Evolutionary conservation across 2,113 vertebrate genomes (phyloP).

Genomic region (Chloebia gouldiae): DNA sequence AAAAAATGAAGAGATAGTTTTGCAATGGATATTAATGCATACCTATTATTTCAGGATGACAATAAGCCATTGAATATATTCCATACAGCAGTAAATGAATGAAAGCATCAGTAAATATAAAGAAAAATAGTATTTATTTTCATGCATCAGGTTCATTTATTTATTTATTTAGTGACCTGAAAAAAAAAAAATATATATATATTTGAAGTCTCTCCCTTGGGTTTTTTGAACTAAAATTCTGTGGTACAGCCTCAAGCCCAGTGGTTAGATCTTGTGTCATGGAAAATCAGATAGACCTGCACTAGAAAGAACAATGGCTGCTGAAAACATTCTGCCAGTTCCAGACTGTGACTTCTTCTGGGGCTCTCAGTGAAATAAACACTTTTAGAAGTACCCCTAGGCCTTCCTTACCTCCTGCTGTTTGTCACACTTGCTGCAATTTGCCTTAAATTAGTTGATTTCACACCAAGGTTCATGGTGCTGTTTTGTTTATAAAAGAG

Average conservation of each 20-base stretch:
- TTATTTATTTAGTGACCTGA: not conserved
- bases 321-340: not conserved
- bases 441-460: not conserved
- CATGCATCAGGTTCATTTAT: not conserved
- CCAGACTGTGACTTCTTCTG: not conserved
- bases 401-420: not conserved
- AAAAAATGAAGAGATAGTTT: not conserved
- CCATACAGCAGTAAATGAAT: not conserved
- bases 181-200: not conserved
- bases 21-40: not conserved
- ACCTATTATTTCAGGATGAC: not conserved
- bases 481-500: not conserved
- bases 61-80: not conserved
- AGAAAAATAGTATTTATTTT: not conserved
- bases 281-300: not conserved
- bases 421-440: not conserved
- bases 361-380: not conserved
- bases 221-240: not conserved
- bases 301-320: not conserved
- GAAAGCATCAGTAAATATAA: not conserved
- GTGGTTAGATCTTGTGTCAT: not conserved
- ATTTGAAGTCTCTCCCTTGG: not conserved
- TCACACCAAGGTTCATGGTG: not conserved
- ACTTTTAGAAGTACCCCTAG: not conserved
- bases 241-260: not conserved